Conservation (phyloP, 2,888 invertebrate genomes). For the Epirrita christyi region DNA sequence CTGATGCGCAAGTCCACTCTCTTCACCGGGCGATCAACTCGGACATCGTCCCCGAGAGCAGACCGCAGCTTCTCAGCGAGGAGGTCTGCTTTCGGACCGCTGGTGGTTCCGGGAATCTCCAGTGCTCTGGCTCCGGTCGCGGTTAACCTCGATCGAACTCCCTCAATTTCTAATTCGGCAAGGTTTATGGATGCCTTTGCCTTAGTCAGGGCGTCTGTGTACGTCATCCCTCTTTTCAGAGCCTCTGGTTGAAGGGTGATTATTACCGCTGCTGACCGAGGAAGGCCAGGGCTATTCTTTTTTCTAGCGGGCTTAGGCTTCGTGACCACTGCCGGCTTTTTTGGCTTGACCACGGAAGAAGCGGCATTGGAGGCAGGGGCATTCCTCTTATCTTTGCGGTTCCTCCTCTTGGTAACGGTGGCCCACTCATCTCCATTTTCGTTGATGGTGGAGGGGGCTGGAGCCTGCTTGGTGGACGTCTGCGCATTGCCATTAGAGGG, state of each 20-base stretch:
- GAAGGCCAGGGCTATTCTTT: constrained; percentile 4
- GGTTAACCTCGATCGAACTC: not conserved
- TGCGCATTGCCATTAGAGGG: too few relatives aligned
- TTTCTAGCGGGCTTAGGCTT: too few relatives aligned
- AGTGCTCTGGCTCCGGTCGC: constrained; percentile 25
- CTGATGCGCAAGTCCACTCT: constrained; percentile 3
- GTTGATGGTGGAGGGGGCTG: too few relatives aligned
- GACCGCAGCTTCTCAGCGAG: constrained; percentile 25
- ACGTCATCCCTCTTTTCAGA: constrained; percentile 15
- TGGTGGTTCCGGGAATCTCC: constrained; percentile 21
- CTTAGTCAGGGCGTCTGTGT: constrained; percentile 9
- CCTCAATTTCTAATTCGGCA: constrained; percentile 2
- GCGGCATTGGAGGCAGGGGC: too few relatives aligned
- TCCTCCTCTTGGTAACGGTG: not conserved
- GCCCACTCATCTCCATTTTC: not conserved
- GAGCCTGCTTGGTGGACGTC: too few relatives aligned
- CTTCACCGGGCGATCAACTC: not conserved
- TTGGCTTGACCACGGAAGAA: too few relatives aligned
- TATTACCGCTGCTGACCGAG: constrained; percentile 26
- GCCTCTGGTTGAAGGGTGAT: constrained; percentile 28
- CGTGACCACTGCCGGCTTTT: not conserved
- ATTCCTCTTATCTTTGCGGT: too few relatives aligned
- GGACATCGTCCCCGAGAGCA: not conserved
- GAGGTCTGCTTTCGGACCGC: constrained; percentile 21
- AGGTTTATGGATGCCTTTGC: constrained; percentile 19